Percentiles rank a stretch among this genome's conserved stretches.
Evolutionary conservation across 2,888 invertebrate species (phyloP).

Genomic region (Pheosia gnoma): DNA sequence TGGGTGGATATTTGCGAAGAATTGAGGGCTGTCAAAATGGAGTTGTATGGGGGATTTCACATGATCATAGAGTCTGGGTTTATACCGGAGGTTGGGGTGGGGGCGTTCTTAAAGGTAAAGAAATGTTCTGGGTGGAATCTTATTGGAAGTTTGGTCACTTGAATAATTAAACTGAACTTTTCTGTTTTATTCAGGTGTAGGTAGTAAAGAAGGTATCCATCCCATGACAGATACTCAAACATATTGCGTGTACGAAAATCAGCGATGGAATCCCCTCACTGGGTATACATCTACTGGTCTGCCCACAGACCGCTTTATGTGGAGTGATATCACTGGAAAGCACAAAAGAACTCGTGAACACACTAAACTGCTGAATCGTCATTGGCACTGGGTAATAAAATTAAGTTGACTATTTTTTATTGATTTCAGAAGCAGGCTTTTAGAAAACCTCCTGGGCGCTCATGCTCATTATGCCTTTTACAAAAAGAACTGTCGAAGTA

Average conservation of each 20-base stretch:
- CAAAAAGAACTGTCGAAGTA: too few relatives aligned
- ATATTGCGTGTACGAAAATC: conserved; percentile 96
- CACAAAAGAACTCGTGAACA: conserved; percentile 93
- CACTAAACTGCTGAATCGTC: conserved; percentile 92
- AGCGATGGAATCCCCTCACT: conserved; percentile 96
- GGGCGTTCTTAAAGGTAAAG: conserved; percentile 87
- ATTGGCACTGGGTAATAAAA: conserved; percentile 92
- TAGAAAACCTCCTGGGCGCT: too few relatives aligned
- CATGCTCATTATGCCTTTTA: too few relatives aligned
- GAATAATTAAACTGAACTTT: not conserved
- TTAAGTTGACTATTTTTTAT: not conserved
- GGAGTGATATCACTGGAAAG: conserved; percentile 95
- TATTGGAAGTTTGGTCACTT: not conserved
- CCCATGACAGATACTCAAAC: conserved; percentile 93
- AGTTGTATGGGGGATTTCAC: conserved; percentile 96
- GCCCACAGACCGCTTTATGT: conserved; percentile 94
- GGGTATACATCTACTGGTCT: conserved; percentile 94
- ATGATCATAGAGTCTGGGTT: conserved; percentile 94
- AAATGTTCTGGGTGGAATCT: not conserved
- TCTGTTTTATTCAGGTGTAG: conserved; percentile 54
- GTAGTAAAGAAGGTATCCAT: conserved; percentile 79
- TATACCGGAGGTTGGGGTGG: conserved; percentile 96
- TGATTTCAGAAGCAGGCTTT: too few relatives aligned
- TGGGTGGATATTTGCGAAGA: conserved; percentile 93
- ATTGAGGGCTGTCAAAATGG: conserved; percentile 90